phyloP scores from a whole-genome alignment of 2,797 vertebrate genomes.

The Sebastes iracundus region DNA sequence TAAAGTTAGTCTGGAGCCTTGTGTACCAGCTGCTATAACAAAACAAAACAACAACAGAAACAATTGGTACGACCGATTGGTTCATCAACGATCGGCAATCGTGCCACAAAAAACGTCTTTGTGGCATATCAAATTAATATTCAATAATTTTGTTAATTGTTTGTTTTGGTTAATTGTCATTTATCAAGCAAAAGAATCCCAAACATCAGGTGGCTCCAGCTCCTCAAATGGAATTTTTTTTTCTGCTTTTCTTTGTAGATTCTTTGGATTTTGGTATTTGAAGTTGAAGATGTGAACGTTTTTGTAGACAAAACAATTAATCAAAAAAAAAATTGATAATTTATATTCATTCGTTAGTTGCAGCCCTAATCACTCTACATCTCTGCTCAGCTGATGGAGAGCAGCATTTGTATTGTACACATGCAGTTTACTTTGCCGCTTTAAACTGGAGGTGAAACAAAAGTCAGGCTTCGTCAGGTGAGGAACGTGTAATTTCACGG shows the following conservation, averaged over 20 bases:
- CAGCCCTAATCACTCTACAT: neutral
- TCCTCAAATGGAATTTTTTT: neutral
- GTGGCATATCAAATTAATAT: no score
- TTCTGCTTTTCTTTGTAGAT: neutral
- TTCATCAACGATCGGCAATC: no score
- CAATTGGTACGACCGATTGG: accelerated
- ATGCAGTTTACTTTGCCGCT: neutral
- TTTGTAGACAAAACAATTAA: neutral
- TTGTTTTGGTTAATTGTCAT: no score
- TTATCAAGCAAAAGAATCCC: neutral
- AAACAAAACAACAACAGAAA: no score
- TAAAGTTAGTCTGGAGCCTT: no score
- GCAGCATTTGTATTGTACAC: neutral
- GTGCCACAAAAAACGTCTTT: no score
- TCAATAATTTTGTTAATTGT: no score
- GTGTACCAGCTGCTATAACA: no score
- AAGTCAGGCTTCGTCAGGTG: constrained; percentile 33
- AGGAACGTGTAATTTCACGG: constrained; percentile 14
- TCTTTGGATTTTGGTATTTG: neutral
- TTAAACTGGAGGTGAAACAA: constrained; percentile 11
- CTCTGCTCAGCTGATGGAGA: neutral
- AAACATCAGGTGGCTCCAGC: neutral
- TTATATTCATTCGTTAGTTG: neutral
- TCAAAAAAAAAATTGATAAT: neutral
- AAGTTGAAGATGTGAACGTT: neutral